Conservation (phyloP, 2,888 invertebrate genomes). For the Nemoura dubitans region DNA sequence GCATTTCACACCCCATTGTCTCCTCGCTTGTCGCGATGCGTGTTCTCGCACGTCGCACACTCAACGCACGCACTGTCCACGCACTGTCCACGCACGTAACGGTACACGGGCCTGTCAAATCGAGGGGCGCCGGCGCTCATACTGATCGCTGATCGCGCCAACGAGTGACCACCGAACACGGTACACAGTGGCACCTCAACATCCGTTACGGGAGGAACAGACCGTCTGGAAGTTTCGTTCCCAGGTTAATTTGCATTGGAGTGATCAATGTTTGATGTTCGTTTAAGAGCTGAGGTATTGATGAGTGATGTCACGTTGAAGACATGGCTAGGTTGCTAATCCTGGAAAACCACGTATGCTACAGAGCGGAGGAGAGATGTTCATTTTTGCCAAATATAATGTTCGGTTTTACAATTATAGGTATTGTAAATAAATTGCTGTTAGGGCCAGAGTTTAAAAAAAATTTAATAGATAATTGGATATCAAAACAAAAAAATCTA, state of each 20-base stretch:
- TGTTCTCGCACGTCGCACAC: neutral
- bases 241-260: neutral
- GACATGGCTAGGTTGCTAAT: no score
- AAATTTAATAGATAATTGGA: no score
- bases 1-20: neutral
- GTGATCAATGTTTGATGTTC: neutral
- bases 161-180: neutral
- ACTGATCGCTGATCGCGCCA: neutral
- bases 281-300: neutral
- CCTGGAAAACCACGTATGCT: no score
- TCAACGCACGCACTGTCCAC: neutral
- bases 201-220: neutral
- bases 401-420: no score
- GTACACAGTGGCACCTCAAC: neutral
- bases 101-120: neutral
- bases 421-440: no score
- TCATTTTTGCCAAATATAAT: no score
- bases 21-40: neutral
- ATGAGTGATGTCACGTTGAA: neutral
- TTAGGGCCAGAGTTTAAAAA: no score
- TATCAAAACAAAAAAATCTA: no score
- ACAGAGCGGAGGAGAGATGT: no score
- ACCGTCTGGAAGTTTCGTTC: neutral
- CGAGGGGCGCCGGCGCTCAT: neutral
- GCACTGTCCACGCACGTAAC: neutral